Evolutionary conservation across 2,797 vertebrate genomes (phyloP), one percentile per base, ranked within the genome.

Genomic region (Notamacropus eugenii): DNA sequence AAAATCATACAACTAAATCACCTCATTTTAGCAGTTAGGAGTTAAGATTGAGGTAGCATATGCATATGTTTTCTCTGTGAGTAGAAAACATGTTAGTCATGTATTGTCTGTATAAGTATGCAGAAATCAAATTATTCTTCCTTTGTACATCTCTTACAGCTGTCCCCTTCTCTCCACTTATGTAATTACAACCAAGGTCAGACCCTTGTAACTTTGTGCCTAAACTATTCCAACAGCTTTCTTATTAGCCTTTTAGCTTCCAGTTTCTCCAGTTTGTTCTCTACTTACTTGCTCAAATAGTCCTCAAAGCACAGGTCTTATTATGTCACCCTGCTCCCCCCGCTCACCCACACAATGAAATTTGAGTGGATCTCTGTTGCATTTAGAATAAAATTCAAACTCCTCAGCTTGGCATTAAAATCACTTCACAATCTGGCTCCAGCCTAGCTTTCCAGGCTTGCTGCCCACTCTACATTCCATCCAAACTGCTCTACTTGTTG

Each of bases 1-100:
- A 57, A 95, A 96, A 14, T 54, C 8, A 59, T 92, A 11, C 14
- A 93, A 50, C 50, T 92, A 92, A 90, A 54, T 97, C 87, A 93
- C 96, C 9, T 92, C 93, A 4, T 24, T 0, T 96, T 92, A 93
- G 95, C 29, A 58, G 8, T 94, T 90, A 46, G 40, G 52, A 50
- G 90, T 92, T 95, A 96, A 52, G 34, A 91, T 10, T 92, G 50
- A 54, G n/a, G 56, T 91, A 91, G 13, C 3, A 27, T 46, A 87
- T 11, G 6, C 50, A 50, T 3, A 50, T 6, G 34, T 87, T 87
- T 87, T 50, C 67, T 82, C 74, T 50, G 34, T 87, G 22, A 87
- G 50, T 50, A 87, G 19, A 82, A 46, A 87, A 40, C 19, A 24
- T 50, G 24, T 10, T 46, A 27, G 46, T 87, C 40, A 27, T 46